Conservation (phyloP, 2,888 invertebrate genomes). For the Pammene fasciana region DNA sequence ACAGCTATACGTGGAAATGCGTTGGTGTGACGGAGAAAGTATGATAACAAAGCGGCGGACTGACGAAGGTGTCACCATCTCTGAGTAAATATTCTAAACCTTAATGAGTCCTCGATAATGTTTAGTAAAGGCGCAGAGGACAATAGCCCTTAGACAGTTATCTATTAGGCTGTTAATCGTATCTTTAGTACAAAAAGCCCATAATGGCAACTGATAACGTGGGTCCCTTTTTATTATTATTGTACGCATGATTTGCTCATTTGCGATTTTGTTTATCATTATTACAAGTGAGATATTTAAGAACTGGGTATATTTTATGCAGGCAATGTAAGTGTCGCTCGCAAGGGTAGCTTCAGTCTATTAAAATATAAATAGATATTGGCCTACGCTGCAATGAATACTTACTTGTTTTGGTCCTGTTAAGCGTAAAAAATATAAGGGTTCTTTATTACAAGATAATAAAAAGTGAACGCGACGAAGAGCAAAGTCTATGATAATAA, state of each 20-base stretch:
- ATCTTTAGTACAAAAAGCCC: not conserved
- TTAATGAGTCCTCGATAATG: not conserved
- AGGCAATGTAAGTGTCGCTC: too few species aligned
- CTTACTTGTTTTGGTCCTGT: constrained; percentile 28
- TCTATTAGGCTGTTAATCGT: not conserved
- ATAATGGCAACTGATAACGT: too few species aligned
- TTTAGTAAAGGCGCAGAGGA: not conserved
- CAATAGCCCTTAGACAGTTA: not conserved
- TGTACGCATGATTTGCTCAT: too few species aligned
- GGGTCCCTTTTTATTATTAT: too few species aligned
- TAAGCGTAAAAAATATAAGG: constrained; percentile 9
- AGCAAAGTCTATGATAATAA: too few species aligned
- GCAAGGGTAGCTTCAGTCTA: not conserved
- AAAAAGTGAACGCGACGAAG: too few species aligned
- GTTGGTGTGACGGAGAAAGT: constrained; percentile 2
- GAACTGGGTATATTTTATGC: too few species aligned
- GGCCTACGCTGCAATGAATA: not conserved
- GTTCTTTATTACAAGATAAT: not conserved
- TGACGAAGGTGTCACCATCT: constrained; percentile 14
- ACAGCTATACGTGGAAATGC: not conserved
- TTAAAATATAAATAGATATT: too few species aligned
- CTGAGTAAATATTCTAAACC: constrained; percentile 1
- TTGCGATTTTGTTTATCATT: too few species aligned
- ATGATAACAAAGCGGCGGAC: not conserved
- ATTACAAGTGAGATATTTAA: too few species aligned